A percentile compares a stretch with the other conserved stretches of the same genome.
These are phyloP conservation scores for Decapterus maruadsi DNA, from an alignment of 2,797 vertebrate genomes.

Conservation along the genomic window DNA sequence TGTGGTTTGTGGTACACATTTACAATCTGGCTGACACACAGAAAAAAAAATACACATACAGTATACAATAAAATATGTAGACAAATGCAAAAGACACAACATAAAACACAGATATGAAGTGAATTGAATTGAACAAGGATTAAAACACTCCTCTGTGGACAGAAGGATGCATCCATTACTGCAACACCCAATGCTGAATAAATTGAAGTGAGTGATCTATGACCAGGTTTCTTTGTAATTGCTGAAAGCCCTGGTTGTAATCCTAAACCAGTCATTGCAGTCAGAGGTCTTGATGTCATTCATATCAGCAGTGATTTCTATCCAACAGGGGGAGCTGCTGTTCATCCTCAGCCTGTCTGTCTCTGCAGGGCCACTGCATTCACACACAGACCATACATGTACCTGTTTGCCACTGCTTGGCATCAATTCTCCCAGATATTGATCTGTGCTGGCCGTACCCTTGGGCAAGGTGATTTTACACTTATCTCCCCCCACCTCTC, in stretches of 20 bases:
- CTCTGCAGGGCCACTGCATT: background rate
- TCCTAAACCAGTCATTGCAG: conserved; percentile 1
- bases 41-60: too few species aligned
- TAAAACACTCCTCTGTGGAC: background rate
- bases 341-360: conserved; percentile 27
- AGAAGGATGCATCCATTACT: background rate
- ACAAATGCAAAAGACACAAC: background rate
- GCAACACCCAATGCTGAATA: background rate
- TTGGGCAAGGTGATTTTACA: conserved; percentile 86
- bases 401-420: conserved; percentile 57
- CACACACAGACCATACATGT: conserved; percentile 26
- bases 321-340: conserved; percentile 67
- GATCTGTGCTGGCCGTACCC: conserved; percentile 78
- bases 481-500: conserved; percentile 61
- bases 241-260: background rate
- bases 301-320: conserved; percentile 11
- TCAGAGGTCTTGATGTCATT: background rate
- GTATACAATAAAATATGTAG: background rate
- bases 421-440: conserved; percentile 82
- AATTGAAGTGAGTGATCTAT: background rate
- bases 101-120: background rate
- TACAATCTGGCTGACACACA: background rate
- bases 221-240: background rate
- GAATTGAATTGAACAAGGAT: background rate
- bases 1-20: background rate